Evolutionary conservation across 2,888 invertebrate species (phyloP), one percentile per base, ranked within the genome.

Genomic region (Leptodirus hochenwartii): DNA sequence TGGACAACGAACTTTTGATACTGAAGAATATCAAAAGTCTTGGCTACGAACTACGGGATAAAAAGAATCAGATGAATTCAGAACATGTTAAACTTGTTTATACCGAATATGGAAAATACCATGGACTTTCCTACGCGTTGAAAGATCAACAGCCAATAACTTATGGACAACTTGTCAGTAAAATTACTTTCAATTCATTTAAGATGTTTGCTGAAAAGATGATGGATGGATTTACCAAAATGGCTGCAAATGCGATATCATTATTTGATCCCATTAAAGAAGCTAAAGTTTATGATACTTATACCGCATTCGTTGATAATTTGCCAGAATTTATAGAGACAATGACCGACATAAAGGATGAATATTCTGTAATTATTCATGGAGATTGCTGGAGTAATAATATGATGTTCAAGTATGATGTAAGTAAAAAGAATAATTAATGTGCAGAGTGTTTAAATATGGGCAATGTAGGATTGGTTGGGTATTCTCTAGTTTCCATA

Each of bases 51-150:
- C 22, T 48, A 22, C 43, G 44, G 40, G 37, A 47, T 26, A 35
- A 42, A 9, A 42, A 38, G 15, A 30, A 34, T 10, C 39, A 42
- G 5, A 43, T 51, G 38, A 37, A 49, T 22, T 37, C 41, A 11
- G 35, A 41, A 13, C 50, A 51, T 32, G 33, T 48, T 2, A 32
- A 30, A 10, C 16, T 44, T 5, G 45, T 47, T 11, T 30, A 51
- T 13, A 35, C 37, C 6, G 45, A 46, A 25, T 45, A 47, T 24
- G 51, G 43, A 0, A 45, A 43, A 28, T 44, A 47, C 11, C 51
- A 53, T 32, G 44, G 47, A 2, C 31, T 46, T 2, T 46, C 46
- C 2, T 42, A 43, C 10, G 49, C 45, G 1, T 32, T 50, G 23
- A 43, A 38, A 14, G 37, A 47, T 24, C 39, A 43, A 25, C 29